Evolutionary conservation across 30 jellyfish, hydroid and myxozoan species (phyloP).

Genomic region (Chrysaora quinquecirrha): DNA sequence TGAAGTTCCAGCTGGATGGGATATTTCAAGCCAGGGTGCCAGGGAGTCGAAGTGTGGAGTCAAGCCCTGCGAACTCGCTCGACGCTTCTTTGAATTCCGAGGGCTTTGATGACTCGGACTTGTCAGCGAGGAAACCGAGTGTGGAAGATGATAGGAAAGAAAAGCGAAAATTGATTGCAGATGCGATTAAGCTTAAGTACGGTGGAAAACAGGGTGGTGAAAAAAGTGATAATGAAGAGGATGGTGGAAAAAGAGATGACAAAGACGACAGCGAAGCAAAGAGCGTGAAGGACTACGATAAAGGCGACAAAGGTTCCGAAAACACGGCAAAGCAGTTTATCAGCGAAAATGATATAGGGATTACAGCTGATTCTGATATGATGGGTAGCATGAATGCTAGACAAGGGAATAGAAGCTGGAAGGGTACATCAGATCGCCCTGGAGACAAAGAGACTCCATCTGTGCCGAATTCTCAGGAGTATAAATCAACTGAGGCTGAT

Average conservation of each 20-base stretch:
- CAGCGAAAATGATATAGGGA: not conserved
- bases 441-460: not conserved
- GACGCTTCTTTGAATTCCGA: conserved; percentile 42
- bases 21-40: conserved; percentile 48
- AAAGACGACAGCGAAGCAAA: not conserved
- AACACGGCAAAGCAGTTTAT: not conserved
- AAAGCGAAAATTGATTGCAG: conserved; percentile 25
- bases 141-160: conserved; percentile 21
- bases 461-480: not conserved
- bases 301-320: not conserved
- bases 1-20: conserved; percentile 41
- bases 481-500: not conserved
- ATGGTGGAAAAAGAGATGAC: not conserved
- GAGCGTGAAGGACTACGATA: not conserved
- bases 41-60: conserved; percentile 22
- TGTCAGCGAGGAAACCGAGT: not conserved
- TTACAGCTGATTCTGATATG: not conserved
- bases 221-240: not conserved
- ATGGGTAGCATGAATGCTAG: not conserved
- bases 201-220: not conserved
- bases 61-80: conserved; percentile 48
- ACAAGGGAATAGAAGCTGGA: not conserved
- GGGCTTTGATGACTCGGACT: not conserved
- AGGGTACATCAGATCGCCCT: not conserved
- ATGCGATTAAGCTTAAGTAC: conserved; percentile 39